Evolutionary conservation across 1,140 invertebrate species (phyloP), one percentile per base, ranked within the genome.

Genomic region (Rhyzopertha dominica): DNA sequence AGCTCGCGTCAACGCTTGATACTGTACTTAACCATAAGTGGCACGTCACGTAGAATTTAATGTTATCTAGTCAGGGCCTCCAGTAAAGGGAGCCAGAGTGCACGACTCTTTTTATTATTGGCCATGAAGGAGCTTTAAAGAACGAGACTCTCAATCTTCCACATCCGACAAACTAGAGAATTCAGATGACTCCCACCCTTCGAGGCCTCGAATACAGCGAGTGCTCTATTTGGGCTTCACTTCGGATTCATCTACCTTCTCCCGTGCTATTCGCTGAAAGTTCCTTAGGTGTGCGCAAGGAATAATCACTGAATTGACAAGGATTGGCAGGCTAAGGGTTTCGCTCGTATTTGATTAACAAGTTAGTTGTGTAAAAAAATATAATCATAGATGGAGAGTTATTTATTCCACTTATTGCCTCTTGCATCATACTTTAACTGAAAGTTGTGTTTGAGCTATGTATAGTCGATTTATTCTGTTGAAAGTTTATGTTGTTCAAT

Each of bases 401-500:
- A 54, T 53, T 58, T 58, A 50, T 59, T 62, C 49, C 51, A 56
- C 43, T 58, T n/a, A n/a, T n/a, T 39, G 32, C 37, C 51, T 49
- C 56, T 49, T 58, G 48, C 56, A 57, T 51, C 45, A 59, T 59
- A 59, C 53, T 44, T 55, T 55, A 59, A 46, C 47, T 30, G 54
- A 50, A 47, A 58, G 54, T 58, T 64, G 62, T 58, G 54, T 52
- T 58, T 47, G 52, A 53, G 48, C 50, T 35, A 53, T 42, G 40
- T 38, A 26, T n/a, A 38, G 38, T 30, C 44, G 42, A 44, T 42
- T 51, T 41, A 58, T 59, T 57, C 47, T 65, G 59, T 63, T 53
- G 56, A 45, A 35, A 55, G 37, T 51, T 59, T 62, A 60, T 58
- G 58, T 61, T 58, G 46, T 47, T 59, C 47, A 62, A 61, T 61